These are phyloP conservation scores for Eristalis arbustorum DNA, from an alignment of 2,888 invertebrate genomes.

Conservation along the genomic window DNA sequence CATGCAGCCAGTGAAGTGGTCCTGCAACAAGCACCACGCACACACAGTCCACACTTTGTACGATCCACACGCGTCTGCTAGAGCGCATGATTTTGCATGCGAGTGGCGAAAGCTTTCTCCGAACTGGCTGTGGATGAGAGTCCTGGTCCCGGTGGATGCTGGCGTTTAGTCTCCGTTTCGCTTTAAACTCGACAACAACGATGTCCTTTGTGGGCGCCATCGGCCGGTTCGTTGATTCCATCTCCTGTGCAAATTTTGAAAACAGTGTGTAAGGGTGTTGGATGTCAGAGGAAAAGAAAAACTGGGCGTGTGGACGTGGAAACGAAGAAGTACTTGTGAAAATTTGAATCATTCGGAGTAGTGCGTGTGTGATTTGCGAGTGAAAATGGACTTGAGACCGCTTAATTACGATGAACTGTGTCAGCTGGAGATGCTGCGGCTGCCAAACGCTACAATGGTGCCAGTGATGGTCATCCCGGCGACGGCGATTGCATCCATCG, in stretches of 20 bases:
- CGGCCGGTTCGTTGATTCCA: conserved; percentile 45
- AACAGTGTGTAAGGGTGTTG: conserved; percentile 34
- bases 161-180: conserved; percentile 60
- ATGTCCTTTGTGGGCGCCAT: conserved; percentile 38
- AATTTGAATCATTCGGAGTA: background rate
- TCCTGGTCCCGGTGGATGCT: conserved; percentile 26
- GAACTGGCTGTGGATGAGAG: conserved; percentile 3
- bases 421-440: conserved; percentile 77
- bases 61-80: conserved; percentile 20
- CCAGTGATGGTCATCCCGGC: conserved; percentile 80
- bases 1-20: conserved; percentile 16
- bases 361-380: background rate
- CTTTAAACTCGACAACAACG: conserved; percentile 63
- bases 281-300: background rate
- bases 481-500: conserved; percentile 72
- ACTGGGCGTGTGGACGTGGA: conserved; percentile 43
- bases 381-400: conserved; percentile 77
- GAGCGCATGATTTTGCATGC: conserved; percentile 38
- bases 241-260: conserved; percentile 53
- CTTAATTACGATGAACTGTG: conserved; percentile 79
- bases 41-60: conserved; percentile 25
- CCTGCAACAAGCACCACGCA: conserved; percentile 44
- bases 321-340: background rate
- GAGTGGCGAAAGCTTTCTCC: conserved; percentile 37
- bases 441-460: conserved; percentile 75